Base-by-base conservation (phyloP, 2,113 vertebrate genomes). In the Catharus bicknelli region DNA sequence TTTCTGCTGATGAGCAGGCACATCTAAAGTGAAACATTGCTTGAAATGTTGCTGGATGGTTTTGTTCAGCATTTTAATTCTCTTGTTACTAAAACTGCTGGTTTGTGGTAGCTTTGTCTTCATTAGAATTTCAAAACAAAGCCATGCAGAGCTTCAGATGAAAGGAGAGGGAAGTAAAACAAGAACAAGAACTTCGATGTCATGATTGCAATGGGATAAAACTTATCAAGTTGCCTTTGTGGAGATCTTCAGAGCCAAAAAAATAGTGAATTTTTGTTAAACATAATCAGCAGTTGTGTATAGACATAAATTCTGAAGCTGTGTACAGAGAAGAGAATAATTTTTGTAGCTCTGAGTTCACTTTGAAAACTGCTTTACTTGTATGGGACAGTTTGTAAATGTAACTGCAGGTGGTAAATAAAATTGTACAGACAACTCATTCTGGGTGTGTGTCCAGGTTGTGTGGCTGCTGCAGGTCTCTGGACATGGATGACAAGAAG, bases 371-470 rank as follows among this genome's bases (percentile, higher is more conserved):
- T 23, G 70, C 90, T 80, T 69, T 62, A 66, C 90, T 90, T 63
- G 75, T 88, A 26, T 3, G 85, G 82, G 42, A 55, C 50, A 34
- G 16, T 79, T 96, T 95, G 92, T 90, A 95, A 94, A 88, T 90
- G 94, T 86, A 83, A 88, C 51, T 93, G 80, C 64, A 75, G 87
- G 74, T 63, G 66, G 66, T 81, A 64, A 96, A 96, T 96, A 96
- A 95, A 95, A 64, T 10, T 96, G 88, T 93, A 88, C 88, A 93
- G 88, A 83, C 45, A 32, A 81, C 4, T 70, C 10, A 5, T 3
- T 57, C 55, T 7, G 5, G 19, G 1, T 59, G 68, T 83, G 64
- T 75, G 73, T 69, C 78, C 30, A 15, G 18, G 13, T 13, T 72
- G 2, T 34, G 3, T 42, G 75, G 67, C 59, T 83, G 9, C 15